A percentile compares a stretch with the other conserved stretches of the same genome.
phyloP scores from a whole-genome alignment of 2,797 vertebrate species.

The Megalops cyprinoides region DNA sequence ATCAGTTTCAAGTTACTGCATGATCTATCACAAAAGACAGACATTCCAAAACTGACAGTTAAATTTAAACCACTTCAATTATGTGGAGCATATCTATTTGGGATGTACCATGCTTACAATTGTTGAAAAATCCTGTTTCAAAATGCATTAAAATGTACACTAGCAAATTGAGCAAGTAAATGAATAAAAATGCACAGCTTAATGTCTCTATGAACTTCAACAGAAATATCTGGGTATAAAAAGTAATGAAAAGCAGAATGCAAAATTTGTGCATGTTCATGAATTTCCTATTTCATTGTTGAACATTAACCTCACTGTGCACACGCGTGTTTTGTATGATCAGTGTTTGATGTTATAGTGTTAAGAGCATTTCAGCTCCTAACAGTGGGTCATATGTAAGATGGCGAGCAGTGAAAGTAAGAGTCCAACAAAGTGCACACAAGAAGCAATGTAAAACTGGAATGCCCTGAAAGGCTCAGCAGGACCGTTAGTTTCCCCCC shows the following conservation, averaged over 20 bases:
- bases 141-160: background rate
- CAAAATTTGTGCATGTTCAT: no score
- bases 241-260: no score
- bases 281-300: no score
- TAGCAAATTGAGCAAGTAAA: slow-evolving; percentile 4
- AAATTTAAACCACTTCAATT: slow-evolving; percentile 6
- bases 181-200: no score
- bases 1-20: slow-evolving; percentile 36
- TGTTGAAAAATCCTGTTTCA: background rate
- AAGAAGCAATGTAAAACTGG: slow-evolving; percentile 38
- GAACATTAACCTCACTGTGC: no score
- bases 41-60: slow-evolving; percentile 11
- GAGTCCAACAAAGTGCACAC: slow-evolving; percentile 55
- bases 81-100: background rate
- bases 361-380: no score
- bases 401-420: slow-evolving; percentile 45
- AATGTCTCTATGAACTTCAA: no score
- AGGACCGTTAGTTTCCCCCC: slow-evolving; percentile 3
- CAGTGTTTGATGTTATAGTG: no score
- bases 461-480: slow-evolving; percentile 57
- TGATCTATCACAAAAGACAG: slow-evolving; percentile 7
- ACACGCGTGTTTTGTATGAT: no score
- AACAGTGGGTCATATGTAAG: no score
- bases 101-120: slow-evolving; percentile 3
- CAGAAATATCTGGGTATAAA: no score